Evolutionary conservation across 2,797 vertebrate genomes (phyloP).

Genomic region (Luscinia megarhynchos): DNA sequence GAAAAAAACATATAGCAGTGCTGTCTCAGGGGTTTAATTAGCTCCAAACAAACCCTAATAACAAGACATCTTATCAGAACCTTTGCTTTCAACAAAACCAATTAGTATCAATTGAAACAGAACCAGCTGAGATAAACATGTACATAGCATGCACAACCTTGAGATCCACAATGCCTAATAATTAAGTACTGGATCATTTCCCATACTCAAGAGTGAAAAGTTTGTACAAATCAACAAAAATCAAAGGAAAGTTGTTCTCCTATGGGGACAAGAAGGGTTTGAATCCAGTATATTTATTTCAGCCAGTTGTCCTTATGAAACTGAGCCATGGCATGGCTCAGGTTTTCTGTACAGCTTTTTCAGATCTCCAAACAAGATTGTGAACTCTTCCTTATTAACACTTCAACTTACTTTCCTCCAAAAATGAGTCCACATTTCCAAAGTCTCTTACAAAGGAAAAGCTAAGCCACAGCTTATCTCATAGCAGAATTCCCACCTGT

Average conservation of each 20-base stretch:
- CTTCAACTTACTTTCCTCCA: background rate
- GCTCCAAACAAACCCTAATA: background rate
- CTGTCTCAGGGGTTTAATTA: constrained; percentile 35
- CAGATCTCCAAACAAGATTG: background rate
- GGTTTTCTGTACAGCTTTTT: background rate
- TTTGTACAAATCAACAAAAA: constrained; percentile 25
- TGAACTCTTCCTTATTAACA: background rate
- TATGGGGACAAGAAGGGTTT: background rate
- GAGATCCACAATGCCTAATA: constrained; percentile 30
- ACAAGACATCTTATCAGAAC: constrained; percentile 36
- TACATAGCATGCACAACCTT: constrained; percentile 16
- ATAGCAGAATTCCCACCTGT: background rate
- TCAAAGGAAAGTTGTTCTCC: constrained; percentile 16
- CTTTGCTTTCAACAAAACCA: constrained; percentile 44
- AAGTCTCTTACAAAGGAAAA: background rate
- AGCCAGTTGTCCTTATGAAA: constrained; percentile 5
- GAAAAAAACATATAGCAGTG: background rate
- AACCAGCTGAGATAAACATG: constrained; percentile 6
- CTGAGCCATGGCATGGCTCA: background rate
- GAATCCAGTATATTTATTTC: constrained; percentile 9
- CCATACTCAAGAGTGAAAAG: background rate
- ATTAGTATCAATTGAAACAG: constrained; percentile 41
- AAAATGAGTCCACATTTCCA: background rate
- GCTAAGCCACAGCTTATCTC: background rate
- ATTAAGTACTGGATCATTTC: constrained; percentile 44